Base-by-base conservation (phyloP, 2,797 vertebrate species). In the Hoplostethus mediterraneus region DNA sequence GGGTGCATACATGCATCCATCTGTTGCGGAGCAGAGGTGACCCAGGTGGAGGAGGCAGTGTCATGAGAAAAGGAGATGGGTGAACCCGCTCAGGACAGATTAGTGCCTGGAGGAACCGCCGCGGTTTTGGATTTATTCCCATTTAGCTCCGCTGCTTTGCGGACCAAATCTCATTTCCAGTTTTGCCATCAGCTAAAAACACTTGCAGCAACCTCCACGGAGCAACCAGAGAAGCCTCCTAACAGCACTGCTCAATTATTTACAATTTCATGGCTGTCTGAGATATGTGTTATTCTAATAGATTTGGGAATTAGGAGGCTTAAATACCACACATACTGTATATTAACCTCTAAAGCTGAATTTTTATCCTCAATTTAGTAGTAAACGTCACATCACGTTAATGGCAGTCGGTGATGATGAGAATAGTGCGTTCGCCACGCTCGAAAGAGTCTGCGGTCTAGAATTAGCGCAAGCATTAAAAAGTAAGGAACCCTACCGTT, bases 201-300 rank as follows among this genome's bases (percentile, higher is more conserved):
- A 47, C 78, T 78, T 12, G 57, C 63, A 65, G 70, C 61, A 75
- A 83, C 66, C 77, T 75, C 54, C 55, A 58, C 63, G 16, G 67
- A 71, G 84, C 79, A 83, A 88, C 84, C 73, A 67, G 78, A 91
- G 87, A 80, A 79, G 67, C 85, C 77, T 87, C 87, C 80, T 63
- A 71, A 85, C 75, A 87, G 80, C 82, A 81, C 86, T 36, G 58
- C 82, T 92, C 89, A 93, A 92, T 93, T 94, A 93, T 93, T 93
- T 90, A 93, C 89, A 93, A 93, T 94, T 93, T 91, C 91, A 94
- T 85, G 92, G 85, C 83, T 91, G 90, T 87, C 87, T 83, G 81
- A 90, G 87, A 90, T 90, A 87, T 80, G 84, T 91, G 91, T 93
- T 92, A 93, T 92, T 92, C 84, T 90, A 92, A 89, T 94, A 90